phyloP scores from a whole-genome alignment of 2,888 invertebrate species.

The Lampropteryx suffumata region DNA sequence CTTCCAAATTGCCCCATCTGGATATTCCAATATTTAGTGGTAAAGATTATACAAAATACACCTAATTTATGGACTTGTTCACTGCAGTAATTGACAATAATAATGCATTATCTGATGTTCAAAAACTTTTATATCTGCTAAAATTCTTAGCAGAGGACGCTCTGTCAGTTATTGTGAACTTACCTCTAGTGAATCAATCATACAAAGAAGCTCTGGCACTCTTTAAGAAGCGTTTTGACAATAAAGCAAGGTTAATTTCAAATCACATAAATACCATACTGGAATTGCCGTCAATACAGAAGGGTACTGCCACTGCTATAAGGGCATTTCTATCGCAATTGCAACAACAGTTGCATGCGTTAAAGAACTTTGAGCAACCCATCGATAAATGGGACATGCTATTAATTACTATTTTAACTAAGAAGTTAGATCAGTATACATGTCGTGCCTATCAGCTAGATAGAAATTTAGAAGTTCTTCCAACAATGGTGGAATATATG shows the following conservation, averaged over 20 bases:
- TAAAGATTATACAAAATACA: background rate
- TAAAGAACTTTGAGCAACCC: slow-evolving; percentile 14
- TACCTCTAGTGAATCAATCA: background rate
- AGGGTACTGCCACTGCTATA: slow-evolving; percentile 28
- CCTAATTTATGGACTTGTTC: background rate
- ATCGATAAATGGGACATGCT: slow-evolving; percentile 8
- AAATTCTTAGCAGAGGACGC: slow-evolving; percentile 2
- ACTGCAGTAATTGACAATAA: background rate
- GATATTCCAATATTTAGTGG: background rate
- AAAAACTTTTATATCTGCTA: slow-evolving; percentile 1
- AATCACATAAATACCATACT: background rate
- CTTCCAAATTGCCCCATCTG: background rate
- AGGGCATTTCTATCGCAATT: slow-evolving; percentile 24
- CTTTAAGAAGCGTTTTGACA: background rate
- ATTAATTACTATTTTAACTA: background rate
- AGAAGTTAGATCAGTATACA: background rate
- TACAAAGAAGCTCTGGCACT: background rate
- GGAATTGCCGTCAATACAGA: slow-evolving; percentile 13
- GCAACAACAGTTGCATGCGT: slow-evolving; percentile 22
- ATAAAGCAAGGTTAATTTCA: background rate
- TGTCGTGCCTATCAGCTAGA: slow-evolving; percentile 12
- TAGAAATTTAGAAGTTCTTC: slow-evolving; percentile 13
- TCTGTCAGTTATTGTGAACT: background rate
- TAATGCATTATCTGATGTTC: background rate
- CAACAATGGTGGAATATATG: slow-evolving; percentile 21